Evolutionary conservation across 2,888 invertebrate species (phyloP).

Genomic region (Eurytoma californica): DNA sequence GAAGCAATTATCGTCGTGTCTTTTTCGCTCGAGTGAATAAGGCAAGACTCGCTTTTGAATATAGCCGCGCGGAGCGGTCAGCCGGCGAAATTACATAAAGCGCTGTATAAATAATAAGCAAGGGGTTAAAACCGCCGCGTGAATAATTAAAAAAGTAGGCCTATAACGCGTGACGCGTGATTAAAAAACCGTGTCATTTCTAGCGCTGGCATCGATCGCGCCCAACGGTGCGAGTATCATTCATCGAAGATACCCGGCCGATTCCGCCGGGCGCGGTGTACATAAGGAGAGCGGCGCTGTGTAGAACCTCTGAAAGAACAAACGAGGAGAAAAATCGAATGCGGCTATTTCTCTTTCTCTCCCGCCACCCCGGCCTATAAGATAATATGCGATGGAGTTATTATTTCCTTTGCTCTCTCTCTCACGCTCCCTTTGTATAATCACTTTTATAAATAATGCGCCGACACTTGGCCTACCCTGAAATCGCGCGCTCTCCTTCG

Average conservation of each 20-base stretch:
- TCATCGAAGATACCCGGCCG: neutral
- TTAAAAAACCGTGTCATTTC: neutral
- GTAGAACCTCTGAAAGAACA: slow-evolving; percentile 24
- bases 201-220: neutral
- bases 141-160: too few relatives aligned
- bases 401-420: slow-evolving; percentile 15
- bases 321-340: slow-evolving; percentile 47
- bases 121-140: neutral
- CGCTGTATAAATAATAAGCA: slow-evolving; percentile 10
- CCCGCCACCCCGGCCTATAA: slow-evolving; percentile 35
- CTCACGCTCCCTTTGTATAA: neutral
- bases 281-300: neutral
- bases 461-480: neutral
- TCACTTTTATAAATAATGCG: slow-evolving; percentile 34
- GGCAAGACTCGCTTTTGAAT: too few relatives aligned
- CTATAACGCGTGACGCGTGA: too few relatives aligned
- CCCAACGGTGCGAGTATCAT: neutral
- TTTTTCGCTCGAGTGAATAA: too few relatives aligned
- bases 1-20: too few relatives aligned
- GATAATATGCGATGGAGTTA: slow-evolving; percentile 51
- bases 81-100: neutral
- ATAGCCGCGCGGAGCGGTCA: too few relatives aligned
- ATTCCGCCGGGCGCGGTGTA: neutral
- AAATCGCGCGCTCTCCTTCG: neutral
- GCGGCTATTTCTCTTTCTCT: neutral